Base-by-base conservation (phyloP, 2,797 vertebrate species). In the Scolopax rusticola region DNA sequence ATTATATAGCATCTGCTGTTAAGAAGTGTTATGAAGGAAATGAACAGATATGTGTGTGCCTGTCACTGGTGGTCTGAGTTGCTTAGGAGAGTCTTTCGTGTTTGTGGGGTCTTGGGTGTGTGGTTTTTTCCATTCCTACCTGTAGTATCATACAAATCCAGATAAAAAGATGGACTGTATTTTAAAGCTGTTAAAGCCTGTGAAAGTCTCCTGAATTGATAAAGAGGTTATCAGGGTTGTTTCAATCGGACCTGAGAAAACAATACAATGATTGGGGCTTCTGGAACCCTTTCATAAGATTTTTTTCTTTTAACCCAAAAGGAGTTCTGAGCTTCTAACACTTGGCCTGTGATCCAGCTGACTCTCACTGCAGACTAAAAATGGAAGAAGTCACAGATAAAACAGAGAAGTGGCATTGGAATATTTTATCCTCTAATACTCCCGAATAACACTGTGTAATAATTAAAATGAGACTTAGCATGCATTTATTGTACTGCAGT, bases 141-240 rank as follows among this genome's bases (percentile, higher is more conserved):
- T 74, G 19, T 74, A 3, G 0, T 40, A 28, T 68, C 41, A 38
- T 64, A 75, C 2, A 81, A 87, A 75, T 68, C 65, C 12, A 68
- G 41, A 74, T 43, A 7, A n/a, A 63, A 83, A 84, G 48, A 27
- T 7, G 1, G 17, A 19, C 17, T 54, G 2, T 51, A 17, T 70
- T 73, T 83, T 89, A 70, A 84, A 91, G 38, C 21, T 86, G 8
- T 50, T 89, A 48, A 87, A 73, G 13, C 32, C 45, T 89, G 24
- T 47, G n/a, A 24, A 80, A 78, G 41, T 75, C 53, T 85, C 3
- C 6, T 23, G 20, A 15, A 33, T 43, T 50, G 60, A 36, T 87
- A 56, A 89, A 43, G 38, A 87, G 43, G 50, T 73, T 53, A 28
- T 65, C 82, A 40, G 14, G 63, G 16, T 54, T 85, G 23, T 68